Base-by-base conservation (phyloP, 2,797 vertebrate species). In the Saxicola maurus region DNA sequence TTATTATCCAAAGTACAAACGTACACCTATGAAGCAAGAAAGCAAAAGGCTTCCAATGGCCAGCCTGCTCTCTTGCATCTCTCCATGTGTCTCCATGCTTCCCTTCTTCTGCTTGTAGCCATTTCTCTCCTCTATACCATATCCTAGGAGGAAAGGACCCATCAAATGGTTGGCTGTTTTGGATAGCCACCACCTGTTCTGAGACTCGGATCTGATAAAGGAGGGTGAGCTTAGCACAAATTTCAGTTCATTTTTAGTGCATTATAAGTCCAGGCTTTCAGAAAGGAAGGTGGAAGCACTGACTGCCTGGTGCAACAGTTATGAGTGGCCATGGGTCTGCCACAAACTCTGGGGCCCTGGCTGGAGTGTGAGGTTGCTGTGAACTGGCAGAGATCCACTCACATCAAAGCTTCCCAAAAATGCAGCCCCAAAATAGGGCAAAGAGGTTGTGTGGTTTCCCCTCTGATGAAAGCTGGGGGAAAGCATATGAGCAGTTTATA, bases 281-380 rank as follows among this genome's bases (percentile, higher is more conserved):
- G 49, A 30, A 62, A 46, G 24, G 51, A 45, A 60, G 33, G 51
- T 55, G 40, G 45, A 64, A 87, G 27, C 33, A 5, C 19, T 46
- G 38, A 10, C 25, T 60, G 7, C 20, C 0, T 31, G 69, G 16
- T 7, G 9, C 13, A 60, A 16, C 42, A 71, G 1, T 49, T 48
- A 3, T 17, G 55, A 79, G 33, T 10, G 37, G 48, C 27, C 5
- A 7, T 7, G 30, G 11, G 6, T n/a, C 53, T 67, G 31, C 38
- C 45, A 3, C 13, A 19, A 38, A 35, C 49, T 13, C 9, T 0
- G 1, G 3, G n/a, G 5, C 11, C 11, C 30, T 9, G 11, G 20
- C n/a, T 46, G 52, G 7, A 18, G 9, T 10, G 21, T 40, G 30
- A 17, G 37, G 37, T 7, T 53, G 30, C 42, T 23, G 13, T 8